Percentiles rank a stretch among this genome's conserved stretches.
Conservation (phyloP, 2,113 vertebrate species). For the Aldabrachelys gigantea region DNA sequence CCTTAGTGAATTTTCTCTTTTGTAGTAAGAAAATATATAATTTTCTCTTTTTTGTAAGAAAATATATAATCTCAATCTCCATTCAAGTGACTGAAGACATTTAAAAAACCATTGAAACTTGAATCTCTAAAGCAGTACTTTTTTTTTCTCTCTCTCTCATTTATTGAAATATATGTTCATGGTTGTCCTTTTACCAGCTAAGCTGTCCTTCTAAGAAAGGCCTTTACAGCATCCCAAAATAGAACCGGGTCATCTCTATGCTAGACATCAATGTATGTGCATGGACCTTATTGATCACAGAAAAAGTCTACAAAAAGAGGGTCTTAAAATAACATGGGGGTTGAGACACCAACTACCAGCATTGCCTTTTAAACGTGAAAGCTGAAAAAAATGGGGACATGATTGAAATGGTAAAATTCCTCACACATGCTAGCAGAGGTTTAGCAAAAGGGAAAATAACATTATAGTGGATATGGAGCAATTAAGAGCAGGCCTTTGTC, state of each 20-base stretch:
- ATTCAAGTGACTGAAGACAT: neutral
- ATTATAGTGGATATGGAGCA: neutral
- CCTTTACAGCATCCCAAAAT: constrained; percentile 35
- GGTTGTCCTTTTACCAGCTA: constrained; percentile 1
- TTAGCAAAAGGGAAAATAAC: neutral
- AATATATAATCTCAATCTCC: neutral
- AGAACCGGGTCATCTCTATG: constrained; percentile 59
- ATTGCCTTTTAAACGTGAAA: constrained; percentile 29
- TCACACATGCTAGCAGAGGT: neutral
- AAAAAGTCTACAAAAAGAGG: constrained; percentile 18
- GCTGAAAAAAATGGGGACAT: constrained; percentile 25
- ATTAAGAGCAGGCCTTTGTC: neutral
- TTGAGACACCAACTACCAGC: constrained; percentile 4
- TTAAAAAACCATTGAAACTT: neutral
- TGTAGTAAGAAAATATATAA: too few relatives aligned
- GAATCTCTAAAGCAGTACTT: neutral
- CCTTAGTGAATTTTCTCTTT: neutral
- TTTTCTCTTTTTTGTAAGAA: neutral
- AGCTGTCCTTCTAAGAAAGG: constrained; percentile 15
- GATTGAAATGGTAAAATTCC: constrained; percentile 1
- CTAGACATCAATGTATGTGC: neutral
- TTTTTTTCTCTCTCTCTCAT: neutral
- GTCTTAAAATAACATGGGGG: constrained; percentile 47
- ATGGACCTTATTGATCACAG: constrained; percentile 37
- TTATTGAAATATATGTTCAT: neutral